Evolutionary conservation across 2,797 vertebrate species (phyloP).

Genomic region (Rhynchonycteris naso): DNA sequence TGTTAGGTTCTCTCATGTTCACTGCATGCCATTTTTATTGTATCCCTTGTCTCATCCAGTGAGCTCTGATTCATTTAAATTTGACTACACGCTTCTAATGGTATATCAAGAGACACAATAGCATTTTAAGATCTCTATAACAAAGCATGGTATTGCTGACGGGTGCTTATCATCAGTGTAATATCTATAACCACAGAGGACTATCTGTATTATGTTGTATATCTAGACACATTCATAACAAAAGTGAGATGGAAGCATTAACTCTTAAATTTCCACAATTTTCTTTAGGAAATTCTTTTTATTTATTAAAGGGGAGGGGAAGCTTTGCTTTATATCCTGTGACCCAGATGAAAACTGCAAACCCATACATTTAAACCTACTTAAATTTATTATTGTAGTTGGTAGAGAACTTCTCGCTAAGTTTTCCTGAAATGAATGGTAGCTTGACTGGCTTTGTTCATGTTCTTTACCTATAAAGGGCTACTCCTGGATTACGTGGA

Average conservation of each 20-base stretch:
- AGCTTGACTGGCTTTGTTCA: constrained; percentile 85
- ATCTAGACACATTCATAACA: neutral
- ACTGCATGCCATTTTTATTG: constrained; percentile 35
- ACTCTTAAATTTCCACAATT: neutral
- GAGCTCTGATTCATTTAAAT: constrained; percentile 3
- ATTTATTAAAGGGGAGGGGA: constrained; percentile 18
- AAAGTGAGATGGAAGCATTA: constrained; percentile 36
- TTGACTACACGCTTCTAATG: constrained; percentile 51
- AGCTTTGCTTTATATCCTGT: neutral
- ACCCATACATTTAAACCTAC: constrained; percentile 82
- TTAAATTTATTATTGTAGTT: constrained; percentile 85
- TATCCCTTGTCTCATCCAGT: neutral
- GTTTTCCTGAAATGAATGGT: constrained; percentile 83
- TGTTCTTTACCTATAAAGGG: constrained; percentile 88
- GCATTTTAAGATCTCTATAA: constrained; percentile 53
- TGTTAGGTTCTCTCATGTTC: neutral
- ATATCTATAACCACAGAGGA: neutral
- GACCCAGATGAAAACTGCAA: constrained; percentile 79
- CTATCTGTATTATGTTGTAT: neutral
- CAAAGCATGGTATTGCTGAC: neutral
- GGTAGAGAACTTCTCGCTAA: constrained; percentile 19
- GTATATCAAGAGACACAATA: neutral
- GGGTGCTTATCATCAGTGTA: neutral
- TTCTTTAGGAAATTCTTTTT: constrained; percentile 22
- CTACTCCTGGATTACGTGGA: constrained; percentile 76